phyloP scores from a whole-genome alignment of 2,113 vertebrate species.

The Urocitellus parryii region DNA sequence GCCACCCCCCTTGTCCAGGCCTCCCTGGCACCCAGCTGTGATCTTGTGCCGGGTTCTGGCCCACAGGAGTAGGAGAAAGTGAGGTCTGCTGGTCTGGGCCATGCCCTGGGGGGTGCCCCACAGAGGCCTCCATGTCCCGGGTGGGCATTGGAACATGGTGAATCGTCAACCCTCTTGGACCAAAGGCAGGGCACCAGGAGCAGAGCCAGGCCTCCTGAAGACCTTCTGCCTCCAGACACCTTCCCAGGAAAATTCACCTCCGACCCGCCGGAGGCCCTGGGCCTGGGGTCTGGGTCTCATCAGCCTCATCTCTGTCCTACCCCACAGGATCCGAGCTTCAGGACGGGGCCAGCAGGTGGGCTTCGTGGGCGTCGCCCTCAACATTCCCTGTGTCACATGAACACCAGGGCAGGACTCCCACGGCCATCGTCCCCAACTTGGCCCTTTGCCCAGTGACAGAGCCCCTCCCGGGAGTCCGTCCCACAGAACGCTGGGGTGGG shows the following conservation, averaged over 20 bases:
- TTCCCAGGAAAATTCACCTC: background rate
- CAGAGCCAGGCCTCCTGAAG: background rate
- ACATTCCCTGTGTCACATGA: accelerated
- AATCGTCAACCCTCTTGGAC: too few species aligned
- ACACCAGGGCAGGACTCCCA: background rate
- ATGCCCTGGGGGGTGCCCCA: accelerated
- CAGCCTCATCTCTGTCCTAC: background rate
- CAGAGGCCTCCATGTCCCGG: background rate
- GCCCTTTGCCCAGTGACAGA: background rate
- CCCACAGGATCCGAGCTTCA: background rate
- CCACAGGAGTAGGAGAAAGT: background rate
- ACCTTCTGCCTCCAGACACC: background rate
- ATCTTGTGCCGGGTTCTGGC: background rate
- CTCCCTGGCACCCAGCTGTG: background rate
- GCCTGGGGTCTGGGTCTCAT: background rate
- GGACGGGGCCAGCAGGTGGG: accelerated
- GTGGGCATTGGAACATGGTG: accelerated
- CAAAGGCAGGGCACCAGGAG: background rate
- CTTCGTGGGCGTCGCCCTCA: background rate
- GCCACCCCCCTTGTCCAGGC: too few species aligned
- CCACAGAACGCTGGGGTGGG: too few species aligned
- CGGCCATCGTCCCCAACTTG: too few species aligned
- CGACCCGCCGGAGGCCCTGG: too few species aligned
- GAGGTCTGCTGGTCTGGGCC: background rate
- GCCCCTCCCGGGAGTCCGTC: too few species aligned